Base-by-base conservation (phyloP, 2,888 invertebrate genomes). In the Vesta saturnalis region DNA sequence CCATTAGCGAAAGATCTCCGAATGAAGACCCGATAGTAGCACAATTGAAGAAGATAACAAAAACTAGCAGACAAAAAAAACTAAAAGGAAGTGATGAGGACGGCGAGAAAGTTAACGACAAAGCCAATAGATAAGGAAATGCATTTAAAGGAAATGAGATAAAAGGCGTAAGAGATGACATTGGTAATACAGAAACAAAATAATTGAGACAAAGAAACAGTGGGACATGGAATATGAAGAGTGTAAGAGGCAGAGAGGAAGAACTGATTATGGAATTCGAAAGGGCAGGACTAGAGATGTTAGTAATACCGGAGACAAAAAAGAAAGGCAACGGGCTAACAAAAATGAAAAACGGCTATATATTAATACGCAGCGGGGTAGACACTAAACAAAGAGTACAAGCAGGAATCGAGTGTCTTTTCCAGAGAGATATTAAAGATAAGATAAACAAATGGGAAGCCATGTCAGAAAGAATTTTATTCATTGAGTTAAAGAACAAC, bases 231-330 rank as follows among this genome's bases (percentile, higher is more conserved):
- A 71, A 47, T 47, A 70, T 61, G 23, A 64, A 54, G 54, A 49
- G 67, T 39, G 6, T 67, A 21, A 60, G 39, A 43, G 57, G 66
- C 52, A 69, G 67, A 68, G 65, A 63, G 55, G 67, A 62, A 64
- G 69, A 67, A 70, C 66, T 68, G 69, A 72, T 67, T 55, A 64
- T 72, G 68, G 77, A 75, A 77, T 76, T 79, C 77, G 80, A 81
- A 80, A 80, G 81, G 81, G 80, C 82, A 43, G 60, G 19, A 14
- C 46, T n/a, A n/a, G n/a, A n/a, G n/a, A n/a, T n/a, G n/a, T n/a
- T n/a, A n/a, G n/a, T n/a, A n/a, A n/a, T 70, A 52, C 21, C 58
- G 21, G 61, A 71, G 61, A 65, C 59, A 59, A 65, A 72, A 35
- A 58, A 59, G 15, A 70, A 68, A 55, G 70, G 60, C 55, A 23